Conservation (phyloP, 2,797 vertebrate genomes). For the Uromys caudimaculatus region DNA sequence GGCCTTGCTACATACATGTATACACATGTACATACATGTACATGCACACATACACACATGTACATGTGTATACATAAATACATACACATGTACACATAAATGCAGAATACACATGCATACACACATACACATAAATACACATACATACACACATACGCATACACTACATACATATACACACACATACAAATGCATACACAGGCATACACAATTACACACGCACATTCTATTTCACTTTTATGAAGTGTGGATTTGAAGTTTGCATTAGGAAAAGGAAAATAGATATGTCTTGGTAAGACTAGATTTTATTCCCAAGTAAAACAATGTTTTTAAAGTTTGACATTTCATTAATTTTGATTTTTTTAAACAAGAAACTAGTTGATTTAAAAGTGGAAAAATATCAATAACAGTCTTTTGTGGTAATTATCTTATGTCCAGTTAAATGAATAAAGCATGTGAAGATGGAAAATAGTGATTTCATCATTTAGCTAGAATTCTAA, state of each 20-base stretch:
- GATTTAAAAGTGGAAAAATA: slow-evolving; percentile 60
- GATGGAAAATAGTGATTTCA: slow-evolving; percentile 30
- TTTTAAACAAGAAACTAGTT: slow-evolving; percentile 27
- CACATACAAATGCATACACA: neutral
- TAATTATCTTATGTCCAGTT: slow-evolving; percentile 57
- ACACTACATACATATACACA: too few relatives aligned
- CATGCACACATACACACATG: too few relatives aligned
- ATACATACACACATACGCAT: neutral
- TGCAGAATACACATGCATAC: neutral
- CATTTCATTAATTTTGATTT: slow-evolving; percentile 65
- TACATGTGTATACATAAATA: too few relatives aligned
- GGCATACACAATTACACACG: neutral
- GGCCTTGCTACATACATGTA: neutral
- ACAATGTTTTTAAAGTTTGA: slow-evolving; percentile 49
- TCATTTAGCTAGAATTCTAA: slow-evolving; percentile 30
- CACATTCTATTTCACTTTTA: neutral
- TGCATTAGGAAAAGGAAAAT: neutral
- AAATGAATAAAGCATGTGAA: slow-evolving; percentile 59
- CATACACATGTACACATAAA: neutral
- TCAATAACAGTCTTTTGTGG: slow-evolving; percentile 17
- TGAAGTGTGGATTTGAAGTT: neutral
- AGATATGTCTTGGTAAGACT: neutral
- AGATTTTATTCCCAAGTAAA: slow-evolving; percentile 21
- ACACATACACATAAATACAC: neutral
- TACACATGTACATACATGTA: neutral